phyloP scores from a whole-genome alignment of 2,113 vertebrate species.

The Mastomys coucha region DNA sequence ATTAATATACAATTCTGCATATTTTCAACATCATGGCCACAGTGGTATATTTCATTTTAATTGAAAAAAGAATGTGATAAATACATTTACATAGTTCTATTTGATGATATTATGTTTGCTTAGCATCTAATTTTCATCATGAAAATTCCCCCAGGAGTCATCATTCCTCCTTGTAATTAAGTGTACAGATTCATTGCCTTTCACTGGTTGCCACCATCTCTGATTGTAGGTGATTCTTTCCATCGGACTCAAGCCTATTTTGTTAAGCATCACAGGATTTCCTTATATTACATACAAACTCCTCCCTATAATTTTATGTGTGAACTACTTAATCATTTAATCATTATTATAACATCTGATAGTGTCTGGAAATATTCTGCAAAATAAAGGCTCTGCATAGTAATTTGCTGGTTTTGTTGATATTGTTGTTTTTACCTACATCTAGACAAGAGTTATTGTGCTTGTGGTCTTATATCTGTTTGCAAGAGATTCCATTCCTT shows the following conservation, averaged over 20 bases:
- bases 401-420: background rate
- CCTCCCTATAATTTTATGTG: background rate
- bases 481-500: background rate
- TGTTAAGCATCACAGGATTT: background rate
- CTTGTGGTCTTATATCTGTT: background rate
- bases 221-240: background rate
- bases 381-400: background rate
- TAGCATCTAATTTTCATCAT: slow-evolving; percentile 26
- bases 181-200: background rate
- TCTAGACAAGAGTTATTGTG: background rate
- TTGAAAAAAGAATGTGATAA: slow-evolving; percentile 35
- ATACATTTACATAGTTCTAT: slow-evolving; percentile 30
- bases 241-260: background rate
- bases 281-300: background rate
- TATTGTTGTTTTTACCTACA: background rate
- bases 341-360: background rate
- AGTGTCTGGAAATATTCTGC: background rate
- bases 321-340: background rate
- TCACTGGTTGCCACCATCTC: background rate
- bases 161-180: slow-evolving; percentile 34
- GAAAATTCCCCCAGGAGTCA: background rate
- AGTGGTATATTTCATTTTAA: slow-evolving; percentile 49
- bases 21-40: slow-evolving; percentile 8
- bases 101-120: background rate
- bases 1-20: slow-evolving; percentile 15